Conservation (phyloP, 2,113 vertebrate genomes). For the Brevimyrus niger region DNA sequence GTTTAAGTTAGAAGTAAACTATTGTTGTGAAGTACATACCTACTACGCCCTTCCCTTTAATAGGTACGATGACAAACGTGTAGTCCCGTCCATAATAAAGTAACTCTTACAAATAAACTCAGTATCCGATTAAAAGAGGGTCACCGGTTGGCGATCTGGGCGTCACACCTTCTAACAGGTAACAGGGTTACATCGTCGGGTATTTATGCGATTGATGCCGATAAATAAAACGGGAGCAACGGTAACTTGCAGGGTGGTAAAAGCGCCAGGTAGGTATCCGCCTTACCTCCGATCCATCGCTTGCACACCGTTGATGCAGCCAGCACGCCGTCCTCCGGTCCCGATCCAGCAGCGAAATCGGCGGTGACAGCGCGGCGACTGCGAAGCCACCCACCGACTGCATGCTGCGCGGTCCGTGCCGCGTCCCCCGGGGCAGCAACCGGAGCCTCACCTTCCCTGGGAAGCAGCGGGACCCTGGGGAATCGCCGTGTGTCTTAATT, state of each 20-base stretch:
- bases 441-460: background rate
- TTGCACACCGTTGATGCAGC: background rate
- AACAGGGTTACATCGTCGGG: background rate
- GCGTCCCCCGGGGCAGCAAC: background rate
- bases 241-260: background rate
- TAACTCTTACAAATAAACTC: background rate
- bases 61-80: background rate
- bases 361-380: background rate
- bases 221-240: background rate
- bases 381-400: background rate
- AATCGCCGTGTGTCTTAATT: background rate
- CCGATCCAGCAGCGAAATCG: background rate
- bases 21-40: background rate
- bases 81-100: background rate
- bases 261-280: background rate
- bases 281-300: constrained; percentile 15
- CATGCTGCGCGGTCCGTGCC: background rate
- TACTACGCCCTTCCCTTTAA: background rate
- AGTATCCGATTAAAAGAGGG: background rate
- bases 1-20: background rate
- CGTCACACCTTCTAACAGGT: background rate
- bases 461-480: background rate
- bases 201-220: background rate
- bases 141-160: too few species aligned
- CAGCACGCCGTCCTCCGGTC: background rate